These are phyloP conservation scores for Salarias fasciatus DNA, from an alignment of 2,797 vertebrate species.

Conservation along the genomic window DNA sequence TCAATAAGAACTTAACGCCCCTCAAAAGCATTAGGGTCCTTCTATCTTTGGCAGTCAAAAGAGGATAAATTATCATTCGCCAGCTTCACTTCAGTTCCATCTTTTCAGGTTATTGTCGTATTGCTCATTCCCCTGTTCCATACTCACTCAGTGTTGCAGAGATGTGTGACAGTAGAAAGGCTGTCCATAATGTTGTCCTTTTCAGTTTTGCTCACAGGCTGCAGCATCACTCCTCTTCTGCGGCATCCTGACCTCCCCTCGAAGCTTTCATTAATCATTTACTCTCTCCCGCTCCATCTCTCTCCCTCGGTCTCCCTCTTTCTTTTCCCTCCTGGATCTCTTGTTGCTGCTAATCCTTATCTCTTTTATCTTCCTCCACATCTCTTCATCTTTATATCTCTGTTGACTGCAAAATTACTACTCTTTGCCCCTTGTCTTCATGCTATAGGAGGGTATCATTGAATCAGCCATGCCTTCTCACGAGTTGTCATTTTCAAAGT, in stretches of 20 bases:
- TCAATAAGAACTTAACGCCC: no score
- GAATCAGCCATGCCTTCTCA: constrained; percentile 10
- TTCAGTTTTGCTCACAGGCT: constrained; percentile 36
- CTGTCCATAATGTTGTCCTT: constrained; percentile 48
- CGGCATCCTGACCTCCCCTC: constrained; percentile 68
- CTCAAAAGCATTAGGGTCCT: no score
- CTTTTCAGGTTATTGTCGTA: background rate
- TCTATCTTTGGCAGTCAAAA: no score
- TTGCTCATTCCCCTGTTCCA: constrained; percentile 6
- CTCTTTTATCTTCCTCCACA: constrained; percentile 40
- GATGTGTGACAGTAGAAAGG: constrained; percentile 40
- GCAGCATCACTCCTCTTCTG: constrained; percentile 58
- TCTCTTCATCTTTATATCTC: constrained; percentile 39
- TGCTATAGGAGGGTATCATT: constrained; percentile 16
- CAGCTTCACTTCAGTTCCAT: background rate
- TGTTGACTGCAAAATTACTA: constrained; percentile 44
- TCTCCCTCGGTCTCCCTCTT: constrained; percentile 24
- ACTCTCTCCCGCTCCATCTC: constrained; percentile 44
- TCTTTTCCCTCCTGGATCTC: constrained; percentile 32
- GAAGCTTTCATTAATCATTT: constrained; percentile 78
- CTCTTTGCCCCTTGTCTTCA: constrained; percentile 39
- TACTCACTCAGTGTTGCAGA: constrained; percentile 1
- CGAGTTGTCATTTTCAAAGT: constrained; percentile 14
- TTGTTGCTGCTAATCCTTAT: constrained; percentile 50
- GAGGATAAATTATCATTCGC: background rate